Conservation (phyloP, 2,888 invertebrate genomes). For the Chloromyia formosa region DNA sequence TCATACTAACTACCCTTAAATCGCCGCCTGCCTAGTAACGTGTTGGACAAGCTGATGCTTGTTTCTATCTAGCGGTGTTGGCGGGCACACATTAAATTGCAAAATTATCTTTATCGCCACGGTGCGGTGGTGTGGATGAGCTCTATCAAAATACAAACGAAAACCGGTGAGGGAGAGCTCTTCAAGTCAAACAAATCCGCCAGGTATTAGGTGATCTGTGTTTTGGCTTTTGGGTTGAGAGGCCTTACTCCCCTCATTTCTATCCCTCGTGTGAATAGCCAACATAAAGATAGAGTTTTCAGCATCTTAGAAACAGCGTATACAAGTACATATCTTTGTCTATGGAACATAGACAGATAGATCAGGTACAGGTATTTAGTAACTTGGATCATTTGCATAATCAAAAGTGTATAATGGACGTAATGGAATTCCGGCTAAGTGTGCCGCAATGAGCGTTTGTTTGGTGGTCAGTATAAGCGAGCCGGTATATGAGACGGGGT, state of each 20-base stretch:
- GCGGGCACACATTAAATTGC: slow-evolving; percentile 38
- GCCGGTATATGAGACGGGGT: too few species aligned
- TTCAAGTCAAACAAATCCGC: neutral
- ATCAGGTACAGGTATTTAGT: slow-evolving; percentile 12
- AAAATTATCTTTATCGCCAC: slow-evolving; percentile 7
- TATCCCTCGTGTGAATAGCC: neutral
- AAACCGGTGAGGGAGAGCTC: neutral
- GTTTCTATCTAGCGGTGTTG: slow-evolving; percentile 17
- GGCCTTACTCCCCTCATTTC: neutral
- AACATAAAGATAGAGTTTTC: neutral
- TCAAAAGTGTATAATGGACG: slow-evolving; percentile 28
- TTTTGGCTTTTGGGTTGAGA: too few species aligned
- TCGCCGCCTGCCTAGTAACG: neutral
- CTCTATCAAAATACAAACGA: neutral
- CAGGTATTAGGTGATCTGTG: neutral
- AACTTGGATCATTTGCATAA: slow-evolving; percentile 41
- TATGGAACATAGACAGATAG: neutral
- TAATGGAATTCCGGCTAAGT: slow-evolving; percentile 42
- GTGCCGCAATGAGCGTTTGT: neutral
- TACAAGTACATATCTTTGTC: neutral
- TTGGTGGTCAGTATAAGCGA: neutral
- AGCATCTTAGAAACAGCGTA: neutral
- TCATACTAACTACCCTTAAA: neutral
- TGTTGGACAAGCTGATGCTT: neutral
- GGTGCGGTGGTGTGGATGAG: slow-evolving; percentile 16